Evolutionary conservation across 2,113 vertebrate species (phyloP), one percentile per base, ranked within the genome.

Genomic region (Egretta garzetta): DNA sequence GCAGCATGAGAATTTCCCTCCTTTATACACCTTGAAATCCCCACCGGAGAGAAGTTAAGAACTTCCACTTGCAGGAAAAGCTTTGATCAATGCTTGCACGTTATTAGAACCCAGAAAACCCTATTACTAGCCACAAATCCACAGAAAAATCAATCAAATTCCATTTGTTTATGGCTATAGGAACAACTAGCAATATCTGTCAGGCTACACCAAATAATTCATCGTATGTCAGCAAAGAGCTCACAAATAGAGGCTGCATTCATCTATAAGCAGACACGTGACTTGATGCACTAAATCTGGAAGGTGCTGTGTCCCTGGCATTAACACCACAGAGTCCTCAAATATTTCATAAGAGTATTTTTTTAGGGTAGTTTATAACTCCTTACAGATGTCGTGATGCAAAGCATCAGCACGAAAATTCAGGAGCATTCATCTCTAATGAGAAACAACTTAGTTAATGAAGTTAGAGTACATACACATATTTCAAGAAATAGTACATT

Each of bases 101-200:
- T 75, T 96, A 96, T 91, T 80, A 89, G 91, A 90, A 90, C 43
- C 66, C 77, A 95, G 86, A 96, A 96, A 96, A 79, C 90, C 43
- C 66, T 79, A 79, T 90, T 87, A 80, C 84, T 59, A 94, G 91
- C 76, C 66, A 96, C 73, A 93, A 91, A 96, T 67, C 73, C 80
- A 89, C 70, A 89, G 68, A 87, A 97, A 97, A 95, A 96, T 92
- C 88, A 88, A 96, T 93, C 84, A 91, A 87, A 80, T 60, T 85
- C 79, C 84, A 89, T 96, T 91, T 93, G 89, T 95, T 94, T 96
- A 91, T 4, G 17, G 89, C 84, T 53, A 68, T n/a, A 68, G 70
- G 43, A 96, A 93, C 89, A 91, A 79, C 68, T 30, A 71, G 86
- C 83, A 90, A 55, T 93, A 93, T 79, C 82, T 84, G 68, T 49